A percentile compares a stretch with the other conserved stretches of the same genome.
Conservation (phyloP, 2,888 invertebrate genomes). For the Achlya flavicornis region DNA sequence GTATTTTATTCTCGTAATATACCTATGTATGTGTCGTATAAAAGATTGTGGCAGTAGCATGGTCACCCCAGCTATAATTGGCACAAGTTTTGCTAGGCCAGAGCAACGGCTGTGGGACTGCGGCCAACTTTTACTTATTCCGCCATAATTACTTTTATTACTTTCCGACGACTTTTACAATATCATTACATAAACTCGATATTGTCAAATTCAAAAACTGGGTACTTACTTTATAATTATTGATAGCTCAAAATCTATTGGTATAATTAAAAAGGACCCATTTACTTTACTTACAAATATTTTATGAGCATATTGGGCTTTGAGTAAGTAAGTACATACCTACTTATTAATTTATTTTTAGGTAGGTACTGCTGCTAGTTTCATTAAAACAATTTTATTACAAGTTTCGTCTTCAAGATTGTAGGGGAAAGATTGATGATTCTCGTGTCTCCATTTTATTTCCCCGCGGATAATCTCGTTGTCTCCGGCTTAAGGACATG, state of each 20-base stretch:
- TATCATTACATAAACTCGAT: slow-evolving; percentile 28
- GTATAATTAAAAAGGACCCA: not conserved
- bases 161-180: slow-evolving; percentile 58
- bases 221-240: not conserved
- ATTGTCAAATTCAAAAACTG: not conserved
- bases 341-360: no score
- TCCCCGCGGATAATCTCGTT: slow-evolving; percentile 80
- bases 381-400: slow-evolving; percentile 36
- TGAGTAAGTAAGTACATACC: no score
- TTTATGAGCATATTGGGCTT: no score
- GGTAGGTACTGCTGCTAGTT: not conserved
- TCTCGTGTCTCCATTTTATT: slow-evolving; percentile 78
- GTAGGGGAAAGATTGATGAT: slow-evolving; percentile 72
- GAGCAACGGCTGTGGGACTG: slow-evolving; percentile 65
- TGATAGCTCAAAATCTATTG: no score
- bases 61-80: slow-evolving; percentile 68
- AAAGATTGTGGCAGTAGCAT: slow-evolving; percentile 29
- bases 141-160: slow-evolving; percentile 74
- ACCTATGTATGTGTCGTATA: not conserved
- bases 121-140: slow-evolving; percentile 75
- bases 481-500: slow-evolving; percentile 81
- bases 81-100: slow-evolving; percentile 67
- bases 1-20: no score
- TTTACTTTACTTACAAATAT: no score
- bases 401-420: slow-evolving; percentile 49